A percentile compares a stretch with the other conserved stretches of the same genome.
Conservation (phyloP, 2,113 vertebrate species). For the Azemiops feae region DNA sequence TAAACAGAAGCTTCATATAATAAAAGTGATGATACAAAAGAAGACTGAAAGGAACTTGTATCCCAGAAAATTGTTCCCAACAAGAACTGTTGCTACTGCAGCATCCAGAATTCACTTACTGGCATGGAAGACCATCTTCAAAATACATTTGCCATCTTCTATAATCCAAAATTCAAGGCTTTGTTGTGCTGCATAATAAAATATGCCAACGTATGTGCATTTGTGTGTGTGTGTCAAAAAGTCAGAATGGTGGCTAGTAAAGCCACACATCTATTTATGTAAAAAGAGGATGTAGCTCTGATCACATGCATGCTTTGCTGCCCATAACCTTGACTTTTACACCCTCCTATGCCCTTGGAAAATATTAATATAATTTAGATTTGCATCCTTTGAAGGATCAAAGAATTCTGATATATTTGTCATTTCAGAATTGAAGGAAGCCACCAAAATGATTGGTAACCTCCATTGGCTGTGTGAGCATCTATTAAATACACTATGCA, state of each 20-base stretch:
- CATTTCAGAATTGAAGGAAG: background rate
- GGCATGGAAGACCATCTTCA: background rate
- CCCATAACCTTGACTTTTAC: background rate
- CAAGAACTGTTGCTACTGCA: background rate
- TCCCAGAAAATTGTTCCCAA: background rate
- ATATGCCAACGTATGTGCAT: background rate
- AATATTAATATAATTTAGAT: background rate
- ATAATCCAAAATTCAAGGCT: background rate
- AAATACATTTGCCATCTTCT: background rate
- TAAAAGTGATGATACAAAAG: background rate
- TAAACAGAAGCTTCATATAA: background rate
- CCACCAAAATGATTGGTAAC: background rate
- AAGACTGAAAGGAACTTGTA: background rate
- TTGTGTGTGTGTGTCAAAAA: background rate
- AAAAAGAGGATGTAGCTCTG: background rate
- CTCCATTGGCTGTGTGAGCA: background rate
- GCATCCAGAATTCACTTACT: background rate
- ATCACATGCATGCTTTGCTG: background rate
- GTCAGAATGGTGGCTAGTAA: background rate
- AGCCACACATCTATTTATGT: background rate
- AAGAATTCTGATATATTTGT: background rate
- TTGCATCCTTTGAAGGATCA: background rate
- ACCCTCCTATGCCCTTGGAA: background rate
- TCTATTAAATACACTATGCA: accelerated
- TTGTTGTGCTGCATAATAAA: accelerated